Base-by-base conservation (phyloP, 2,888 invertebrate genomes). In the Xestia sexstrigata region DNA sequence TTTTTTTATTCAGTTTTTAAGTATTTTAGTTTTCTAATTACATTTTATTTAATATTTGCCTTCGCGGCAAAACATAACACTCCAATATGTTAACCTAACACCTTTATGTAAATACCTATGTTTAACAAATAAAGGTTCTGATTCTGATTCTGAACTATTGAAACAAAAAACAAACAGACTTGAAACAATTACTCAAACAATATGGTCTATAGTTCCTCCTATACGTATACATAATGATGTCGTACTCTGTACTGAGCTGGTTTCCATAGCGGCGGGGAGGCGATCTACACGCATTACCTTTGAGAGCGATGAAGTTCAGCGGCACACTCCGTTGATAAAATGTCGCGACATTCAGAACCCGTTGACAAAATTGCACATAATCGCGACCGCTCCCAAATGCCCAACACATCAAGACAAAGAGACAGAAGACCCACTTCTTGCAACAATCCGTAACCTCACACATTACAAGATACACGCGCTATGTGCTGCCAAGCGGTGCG, bases 351-450 rank as follows among this genome's bases (percentile, higher is more conserved):
- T 90, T 89, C 90, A 87, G 84, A 89, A 89, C 91, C 89, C 89
- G 90, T 91, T 92, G 88, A 90, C 91, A 80, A 92, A 92, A 93
- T 92, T 90, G 91, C 90, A 90, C 90, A 89, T 92, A 92, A 92
- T 92, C 89, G 88, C 87, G n/a, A 74, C 72, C 75, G 70, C 76
- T 85, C n/a, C 42, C 71, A 49, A 82, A 82, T 68, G 71, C 20
- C 45, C 13, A 11, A 20, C 55, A 49, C 63, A 3, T 47, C 20
- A 15, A 62, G 9, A 20, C 15, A 45, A 8, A 8, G 3, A 6
- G 2, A 30, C 47, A 58, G 68, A 72, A 81, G 45, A 17, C 15
- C 30, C 42, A 66, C 47, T 65, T 30, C 20, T 9, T 11, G 15
- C 45, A 23, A 26, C 4, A 55, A 42, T 23, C 15, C 13, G 49